These are phyloP conservation scores for Philhelius pedissequus DNA, from an alignment of 2,888 invertebrate genomes.

Conservation along the genomic window DNA sequence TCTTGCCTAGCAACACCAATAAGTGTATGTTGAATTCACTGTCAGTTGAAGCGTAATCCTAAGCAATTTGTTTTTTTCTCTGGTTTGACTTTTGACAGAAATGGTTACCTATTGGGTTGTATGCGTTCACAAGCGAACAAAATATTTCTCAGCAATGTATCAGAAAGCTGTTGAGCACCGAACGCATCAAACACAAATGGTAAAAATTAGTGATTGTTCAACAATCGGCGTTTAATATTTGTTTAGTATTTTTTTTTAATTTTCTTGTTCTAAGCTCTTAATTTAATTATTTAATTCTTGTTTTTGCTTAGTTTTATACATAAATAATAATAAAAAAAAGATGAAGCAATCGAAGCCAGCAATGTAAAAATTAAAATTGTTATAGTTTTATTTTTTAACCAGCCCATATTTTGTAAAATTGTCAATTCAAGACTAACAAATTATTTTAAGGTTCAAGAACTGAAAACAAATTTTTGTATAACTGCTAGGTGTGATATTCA, in stretches of 20 bases:
- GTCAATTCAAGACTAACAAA: neutral
- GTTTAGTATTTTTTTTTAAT: constrained; percentile 36
- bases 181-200: constrained; percentile 49
- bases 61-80: too few relatives aligned
- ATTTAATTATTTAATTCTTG: constrained; percentile 61
- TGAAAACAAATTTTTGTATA: neutral
- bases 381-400: neutral
- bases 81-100: too few relatives aligned
- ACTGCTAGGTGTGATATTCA: neutral
- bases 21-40: too few relatives aligned
- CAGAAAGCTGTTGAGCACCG: too few relatives aligned
- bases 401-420: neutral
- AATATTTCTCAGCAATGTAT: too few relatives aligned
- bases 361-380: neutral
- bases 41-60: too few relatives aligned
- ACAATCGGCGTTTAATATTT: constrained; percentile 54
- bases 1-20: too few relatives aligned
- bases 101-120: too few relatives aligned
- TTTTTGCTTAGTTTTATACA: constrained; percentile 63
- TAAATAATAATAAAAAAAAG: neutral
- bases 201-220: constrained; percentile 56
- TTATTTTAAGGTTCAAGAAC: neutral
- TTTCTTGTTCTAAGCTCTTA: constrained; percentile 54
- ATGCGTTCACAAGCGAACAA: too few relatives aligned
- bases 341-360: neutral